Evolutionary conservation across 2,113 vertebrate species (phyloP).

Genomic region (Nothobranchius furzeri): DNA sequence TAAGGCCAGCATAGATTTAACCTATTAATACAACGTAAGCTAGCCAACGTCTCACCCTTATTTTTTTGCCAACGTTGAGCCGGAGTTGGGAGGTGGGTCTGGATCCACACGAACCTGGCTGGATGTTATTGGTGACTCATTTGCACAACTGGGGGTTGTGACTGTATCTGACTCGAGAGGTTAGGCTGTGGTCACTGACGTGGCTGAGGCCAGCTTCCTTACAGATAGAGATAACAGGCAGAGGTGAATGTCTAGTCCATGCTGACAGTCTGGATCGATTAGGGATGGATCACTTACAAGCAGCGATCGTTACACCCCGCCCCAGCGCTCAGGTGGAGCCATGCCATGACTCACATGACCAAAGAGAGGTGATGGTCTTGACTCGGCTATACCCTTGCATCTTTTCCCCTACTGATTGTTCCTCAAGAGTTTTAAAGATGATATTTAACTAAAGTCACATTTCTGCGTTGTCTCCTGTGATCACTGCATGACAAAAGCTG

Average conservation of each 20-base stretch:
- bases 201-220: slow-evolving; percentile 71
- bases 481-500: slow-evolving; percentile 45
- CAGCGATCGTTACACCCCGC: slow-evolving; percentile 74
- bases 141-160: slow-evolving; percentile 49
- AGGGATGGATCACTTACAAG: slow-evolving; percentile 78
- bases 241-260: slow-evolving; percentile 81
- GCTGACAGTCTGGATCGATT: slow-evolving; percentile 82
- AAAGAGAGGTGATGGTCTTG: slow-evolving; percentile 47
- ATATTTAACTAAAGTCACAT: slow-evolving; percentile 12
- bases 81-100: slow-evolving; percentile 31
- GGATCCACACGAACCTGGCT: slow-evolving; percentile 8
- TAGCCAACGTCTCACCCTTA: slow-evolving; percentile 43
- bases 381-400: slow-evolving; percentile 37
- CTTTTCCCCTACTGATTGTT: no score
- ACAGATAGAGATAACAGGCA: slow-evolving; percentile 75
- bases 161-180: slow-evolving; percentile 76
- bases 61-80: slow-evolving; percentile 54
- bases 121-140: slow-evolving; percentile 51
- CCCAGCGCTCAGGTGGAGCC: slow-evolving; percentile 69
- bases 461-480: slow-evolving; percentile 15
- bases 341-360: slow-evolving; percentile 41
- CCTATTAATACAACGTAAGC: slow-evolving; percentile 73
- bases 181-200: slow-evolving; percentile 78
- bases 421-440: background rate
- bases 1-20: slow-evolving; percentile 77